Percentiles rank a stretch among this genome's conserved stretches.
These are phyloP conservation scores for Conomelus anceps DNA, from an alignment of 2,888 invertebrate species.

Conservation along the genomic window DNA sequence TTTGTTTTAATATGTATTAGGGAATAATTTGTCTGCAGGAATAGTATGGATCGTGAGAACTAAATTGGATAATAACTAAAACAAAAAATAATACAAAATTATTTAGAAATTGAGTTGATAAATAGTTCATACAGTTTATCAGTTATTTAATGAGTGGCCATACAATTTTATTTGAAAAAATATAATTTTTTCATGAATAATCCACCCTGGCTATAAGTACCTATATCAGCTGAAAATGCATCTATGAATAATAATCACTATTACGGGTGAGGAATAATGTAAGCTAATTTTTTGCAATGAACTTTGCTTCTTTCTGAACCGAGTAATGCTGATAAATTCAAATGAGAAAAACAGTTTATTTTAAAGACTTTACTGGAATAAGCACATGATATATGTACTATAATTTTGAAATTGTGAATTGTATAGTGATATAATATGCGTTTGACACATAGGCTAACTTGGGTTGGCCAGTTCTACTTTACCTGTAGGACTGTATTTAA, in stretches of 20 bases:
- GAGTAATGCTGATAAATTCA: too few species aligned
- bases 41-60: not conserved
- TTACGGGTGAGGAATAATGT: not conserved
- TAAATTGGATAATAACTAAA: not conserved
- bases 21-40: not conserved
- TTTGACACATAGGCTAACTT: too few species aligned
- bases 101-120: not conserved
- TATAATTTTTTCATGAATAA: not conserved
- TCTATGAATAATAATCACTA: not conserved
- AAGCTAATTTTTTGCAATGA: not conserved
- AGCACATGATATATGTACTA: too few species aligned
- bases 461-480: too few species aligned
- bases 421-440: too few species aligned
- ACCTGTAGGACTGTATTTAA: too few species aligned
- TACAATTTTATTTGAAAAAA: not conserved
- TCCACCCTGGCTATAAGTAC: not conserved
- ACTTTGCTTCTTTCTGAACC: too few species aligned
- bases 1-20: too few species aligned
- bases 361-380: too few species aligned
- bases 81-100: not conserved
- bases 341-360: too few species aligned
- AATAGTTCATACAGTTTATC: not conserved
- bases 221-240: not conserved
- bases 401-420: too few species aligned
- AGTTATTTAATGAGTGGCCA: not conserved